phyloP scores from a whole-genome alignment of 2,797 vertebrate species.

The Channa striata region DNA sequence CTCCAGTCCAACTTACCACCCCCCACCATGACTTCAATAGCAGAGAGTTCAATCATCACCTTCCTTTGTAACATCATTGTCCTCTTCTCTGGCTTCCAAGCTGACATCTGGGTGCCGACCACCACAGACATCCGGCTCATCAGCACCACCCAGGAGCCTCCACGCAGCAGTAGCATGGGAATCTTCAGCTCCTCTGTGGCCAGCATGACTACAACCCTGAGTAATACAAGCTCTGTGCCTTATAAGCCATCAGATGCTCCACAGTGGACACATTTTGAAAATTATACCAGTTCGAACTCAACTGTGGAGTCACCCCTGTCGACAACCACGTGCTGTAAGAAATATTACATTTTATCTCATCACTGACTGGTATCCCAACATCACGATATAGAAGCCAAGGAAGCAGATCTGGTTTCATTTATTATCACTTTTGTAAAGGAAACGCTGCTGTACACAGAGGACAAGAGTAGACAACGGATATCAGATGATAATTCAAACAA shows the following conservation, averaged over 20 bases:
- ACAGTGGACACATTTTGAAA: slow-evolving; percentile 24
- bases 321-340: slow-evolving; percentile 62
- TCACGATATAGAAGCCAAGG: not conserved
- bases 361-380: not conserved
- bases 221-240: slow-evolving; percentile 28
- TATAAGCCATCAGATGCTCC: slow-evolving; percentile 30
- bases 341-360: not conserved
- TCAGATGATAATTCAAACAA: no score
- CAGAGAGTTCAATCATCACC: no score
- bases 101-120: not conserved
- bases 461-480: no score
- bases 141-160: slow-evolving; percentile 29
- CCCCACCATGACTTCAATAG: no score
- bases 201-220: slow-evolving; percentile 37
- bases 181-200: slow-evolving; percentile 24
- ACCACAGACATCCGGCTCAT: slow-evolving; percentile 2
- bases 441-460: not conserved
- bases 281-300: slow-evolving; percentile 26
- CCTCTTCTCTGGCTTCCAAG: slow-evolving; percentile 32
- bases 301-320: slow-evolving; percentile 19
- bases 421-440: not conserved
- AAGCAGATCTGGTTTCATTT: no score
- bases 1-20: no score
- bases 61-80: no score
- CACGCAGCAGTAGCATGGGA: slow-evolving; percentile 5